Conservation (phyloP, 2,888 invertebrate species). For the Helicoverpa assulta region DNA sequence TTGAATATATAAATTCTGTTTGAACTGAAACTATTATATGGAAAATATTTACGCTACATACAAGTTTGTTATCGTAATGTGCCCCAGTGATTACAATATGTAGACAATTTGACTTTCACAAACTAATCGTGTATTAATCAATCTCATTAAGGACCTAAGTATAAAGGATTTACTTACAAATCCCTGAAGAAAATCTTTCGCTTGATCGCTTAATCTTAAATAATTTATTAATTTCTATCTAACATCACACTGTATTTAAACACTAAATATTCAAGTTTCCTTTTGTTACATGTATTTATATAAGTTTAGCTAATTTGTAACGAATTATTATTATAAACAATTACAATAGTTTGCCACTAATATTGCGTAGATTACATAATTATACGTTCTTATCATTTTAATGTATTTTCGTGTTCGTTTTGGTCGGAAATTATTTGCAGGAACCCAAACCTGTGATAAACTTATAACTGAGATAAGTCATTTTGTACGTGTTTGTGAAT, state of each 20-base stretch:
- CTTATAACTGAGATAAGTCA: neutral
- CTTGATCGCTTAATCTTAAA: conserved; percentile 31
- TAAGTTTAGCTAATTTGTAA: conserved; percentile 1
- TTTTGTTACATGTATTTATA: conserved; percentile 1
- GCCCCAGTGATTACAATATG: no score
- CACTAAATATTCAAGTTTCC: conserved; percentile 10
- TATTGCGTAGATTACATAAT: neutral
- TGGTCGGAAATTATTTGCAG: neutral
- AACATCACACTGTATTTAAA: conserved; percentile 62
- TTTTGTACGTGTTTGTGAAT: neutral
- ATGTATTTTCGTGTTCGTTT: neutral
- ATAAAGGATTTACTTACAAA: neutral
- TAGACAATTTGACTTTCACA: neutral
- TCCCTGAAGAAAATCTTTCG: conserved; percentile 37
- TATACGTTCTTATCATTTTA: neutral
- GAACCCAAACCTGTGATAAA: neutral
- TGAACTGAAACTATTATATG: no score
- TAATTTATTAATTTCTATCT: conserved; percentile 57
- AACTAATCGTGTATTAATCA: neutral
- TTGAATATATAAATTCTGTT: no score
- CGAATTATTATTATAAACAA: neutral
- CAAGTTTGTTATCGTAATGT: neutral
- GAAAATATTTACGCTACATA: no score
- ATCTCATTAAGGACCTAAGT: neutral
- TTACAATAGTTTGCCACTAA: neutral